Base-by-base conservation (phyloP, 2,113 vertebrate genomes). In the Pyxicephalus adspersus region DNA sequence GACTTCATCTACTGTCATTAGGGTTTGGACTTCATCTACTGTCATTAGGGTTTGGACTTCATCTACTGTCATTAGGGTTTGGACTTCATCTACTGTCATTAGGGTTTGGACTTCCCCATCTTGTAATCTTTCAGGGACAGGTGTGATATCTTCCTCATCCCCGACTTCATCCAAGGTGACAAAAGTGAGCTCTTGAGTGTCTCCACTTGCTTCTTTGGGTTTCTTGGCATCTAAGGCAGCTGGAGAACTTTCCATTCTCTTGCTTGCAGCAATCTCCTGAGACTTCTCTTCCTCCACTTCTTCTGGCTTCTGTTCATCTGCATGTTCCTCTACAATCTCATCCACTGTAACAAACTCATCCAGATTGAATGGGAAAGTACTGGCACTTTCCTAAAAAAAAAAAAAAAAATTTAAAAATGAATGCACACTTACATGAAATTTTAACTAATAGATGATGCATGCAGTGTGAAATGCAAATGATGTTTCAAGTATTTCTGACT, bases 331-430 rank as follows among this genome's bases (percentile, higher is more conserved):
- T 13, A 91, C 80, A 0, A 96, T 92, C 78, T 96, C 95, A 55
- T 96, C 95, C 85, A 96, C 94, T 0, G 95, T 96, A 23, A 96
- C 95, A 73, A 95, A 95, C 83, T 96, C 95, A 54, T 95, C 94
- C 88, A 96, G 85, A 86, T 96, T 93, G 54, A 96, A 95, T 0
- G 93, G 89, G 61, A 94, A 92, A 34, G 88, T 83, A 20, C 91
- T 88, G 13, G 93, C 89, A 85, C 89, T 17, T 2, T 65, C 64
- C 67, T 83, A n/a, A 8, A 29, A 64, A 64, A 0, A 19, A 2
- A 16, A 72, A 81, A 76, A 54, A 0, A 60, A 0, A n/a, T n/a
- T n/a, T n/a, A n/a, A n/a, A n/a, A n/a, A n/a, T n/a, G n/a, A n/a
- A n/a, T n/a, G n/a, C n/a, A n/a, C n/a, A n/a, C n/a, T n/a, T n/a